phyloP scores from a whole-genome alignment of 2,797 vertebrate species.

The Fratercula arctica region DNA sequence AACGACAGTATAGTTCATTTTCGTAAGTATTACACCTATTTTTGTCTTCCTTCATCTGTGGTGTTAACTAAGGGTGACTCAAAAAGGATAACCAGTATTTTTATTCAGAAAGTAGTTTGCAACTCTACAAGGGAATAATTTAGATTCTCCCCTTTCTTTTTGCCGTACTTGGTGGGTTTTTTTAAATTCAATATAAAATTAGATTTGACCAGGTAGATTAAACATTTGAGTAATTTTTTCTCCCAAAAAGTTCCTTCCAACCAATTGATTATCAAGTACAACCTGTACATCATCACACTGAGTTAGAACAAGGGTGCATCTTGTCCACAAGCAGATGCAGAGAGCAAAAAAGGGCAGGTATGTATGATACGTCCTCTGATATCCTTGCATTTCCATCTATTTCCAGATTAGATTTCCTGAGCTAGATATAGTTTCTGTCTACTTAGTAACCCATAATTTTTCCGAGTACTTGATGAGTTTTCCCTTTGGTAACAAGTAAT shows the following conservation, averaged over 20 bases:
- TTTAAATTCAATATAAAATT: not conserved
- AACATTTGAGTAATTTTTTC: not conserved
- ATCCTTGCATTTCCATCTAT: not conserved
- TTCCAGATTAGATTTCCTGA: not conserved
- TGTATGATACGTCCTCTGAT: not conserved
- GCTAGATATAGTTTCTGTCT: not conserved
- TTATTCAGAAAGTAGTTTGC: not conserved
- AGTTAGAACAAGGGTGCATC: not conserved
- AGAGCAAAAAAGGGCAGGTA: not conserved
- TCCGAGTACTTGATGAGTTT: not conserved
- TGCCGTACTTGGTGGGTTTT: accelerated
- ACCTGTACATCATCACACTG: not conserved
- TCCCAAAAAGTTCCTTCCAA: not conserved
- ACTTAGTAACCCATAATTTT: not conserved
- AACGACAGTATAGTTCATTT: not conserved
- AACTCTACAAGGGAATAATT: not conserved
- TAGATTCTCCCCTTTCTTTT: not conserved
- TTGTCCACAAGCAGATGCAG: not conserved
- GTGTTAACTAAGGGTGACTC: not conserved
- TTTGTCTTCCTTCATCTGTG: not conserved
- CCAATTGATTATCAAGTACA: not conserved
- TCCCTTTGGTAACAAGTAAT: not conserved
- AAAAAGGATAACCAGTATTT: not conserved
- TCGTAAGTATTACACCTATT: not conserved
- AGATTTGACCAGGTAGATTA: not conserved